Evolutionary conservation across 2,113 vertebrate species (phyloP).

Genomic region (Semnornis frantzii): DNA sequence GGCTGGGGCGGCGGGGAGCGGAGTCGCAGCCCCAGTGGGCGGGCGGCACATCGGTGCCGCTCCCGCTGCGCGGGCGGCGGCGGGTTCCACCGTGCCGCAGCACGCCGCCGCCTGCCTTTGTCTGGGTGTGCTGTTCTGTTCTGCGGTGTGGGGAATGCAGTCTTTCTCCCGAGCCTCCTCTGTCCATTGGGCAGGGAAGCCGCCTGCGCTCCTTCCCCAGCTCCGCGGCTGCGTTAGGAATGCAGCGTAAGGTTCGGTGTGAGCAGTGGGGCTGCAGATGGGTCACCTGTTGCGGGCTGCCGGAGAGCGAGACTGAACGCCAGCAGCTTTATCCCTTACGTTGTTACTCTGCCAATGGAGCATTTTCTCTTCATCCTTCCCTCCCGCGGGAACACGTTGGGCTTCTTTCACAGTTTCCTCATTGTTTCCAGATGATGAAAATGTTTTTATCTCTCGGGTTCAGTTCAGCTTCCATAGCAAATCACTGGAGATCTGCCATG

Average conservation of each 20-base stretch:
- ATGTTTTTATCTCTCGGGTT: slow-evolving; percentile 24
- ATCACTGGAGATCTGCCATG: slow-evolving; percentile 5
- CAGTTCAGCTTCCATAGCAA: background rate
- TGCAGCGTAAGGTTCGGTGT: accelerated
- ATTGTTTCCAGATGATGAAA: slow-evolving; percentile 52
- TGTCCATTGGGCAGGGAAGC: background rate
- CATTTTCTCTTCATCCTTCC: background rate
- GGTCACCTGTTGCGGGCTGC: slow-evolving; percentile 17
- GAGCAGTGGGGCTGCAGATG: background rate
- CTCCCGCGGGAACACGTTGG: background rate
- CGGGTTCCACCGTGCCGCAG: background rate
- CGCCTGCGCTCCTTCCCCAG: accelerated
- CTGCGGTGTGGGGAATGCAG: accelerated
- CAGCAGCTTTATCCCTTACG: background rate
- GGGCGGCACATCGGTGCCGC: background rate
- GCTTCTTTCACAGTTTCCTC: slow-evolving; percentile 16
- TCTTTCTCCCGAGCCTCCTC: accelerated
- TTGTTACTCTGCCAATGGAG: background rate
- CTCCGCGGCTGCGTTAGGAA: accelerated
- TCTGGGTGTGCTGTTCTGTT: background rate
- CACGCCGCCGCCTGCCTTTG: background rate
- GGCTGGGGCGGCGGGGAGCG: background rate
- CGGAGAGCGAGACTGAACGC: background rate
- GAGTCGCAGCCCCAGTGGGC: background rate
- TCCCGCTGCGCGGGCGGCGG: background rate